Evolutionary conservation across 1,140 invertebrate genomes (phyloP), one percentile per base, ranked within the genome.

Genomic region (Heterodera schachtii): DNA sequence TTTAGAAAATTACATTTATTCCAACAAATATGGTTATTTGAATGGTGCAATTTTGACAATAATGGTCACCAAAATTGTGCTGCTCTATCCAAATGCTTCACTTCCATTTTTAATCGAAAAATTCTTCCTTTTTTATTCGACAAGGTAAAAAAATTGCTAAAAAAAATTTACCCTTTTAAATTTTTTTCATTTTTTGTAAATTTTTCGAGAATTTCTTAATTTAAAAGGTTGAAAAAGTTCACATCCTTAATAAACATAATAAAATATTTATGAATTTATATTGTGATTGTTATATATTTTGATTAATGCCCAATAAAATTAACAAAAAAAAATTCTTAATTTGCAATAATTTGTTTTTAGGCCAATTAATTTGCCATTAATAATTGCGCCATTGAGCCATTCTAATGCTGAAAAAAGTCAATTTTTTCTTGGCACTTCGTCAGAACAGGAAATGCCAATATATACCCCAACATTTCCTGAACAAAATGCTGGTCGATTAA

Each of bases 1-100:
- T 64, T 64, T 16, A 94, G 93, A 79, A 93, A 92, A 46, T 94
- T 90, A 86, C 95, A 93, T 84, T 94, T 93, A 82, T 93, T 92
- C 52, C 92, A 92, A 1, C 94, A 94, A 88, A 95, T 94, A 83
- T 92, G 91, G 57, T 3, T 46, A 84, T 76, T 71, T 84, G 79
- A 67, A 81, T 89, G 95, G 95, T 11, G 93, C 91, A 90, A 94
- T 94, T 64, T 60, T 76, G 66, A 76, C 75, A 44, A 76, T 76
- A n/a, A 52, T 76, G 44, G 57, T 57, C 8, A 21, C 19, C 31
- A 76, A 76, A 76, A 76, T 47, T 60, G 19, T 57, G 41, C 46
- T 76, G 7, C 16, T 76, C 57, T 76, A 76, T 52, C 57, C 49
- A 47, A 64, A 57, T 19, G 49, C 57, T 1, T 64, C 57, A 43